Conservation (phyloP, 2,888 invertebrate genomes). For the Drosophila stalkeri region DNA sequence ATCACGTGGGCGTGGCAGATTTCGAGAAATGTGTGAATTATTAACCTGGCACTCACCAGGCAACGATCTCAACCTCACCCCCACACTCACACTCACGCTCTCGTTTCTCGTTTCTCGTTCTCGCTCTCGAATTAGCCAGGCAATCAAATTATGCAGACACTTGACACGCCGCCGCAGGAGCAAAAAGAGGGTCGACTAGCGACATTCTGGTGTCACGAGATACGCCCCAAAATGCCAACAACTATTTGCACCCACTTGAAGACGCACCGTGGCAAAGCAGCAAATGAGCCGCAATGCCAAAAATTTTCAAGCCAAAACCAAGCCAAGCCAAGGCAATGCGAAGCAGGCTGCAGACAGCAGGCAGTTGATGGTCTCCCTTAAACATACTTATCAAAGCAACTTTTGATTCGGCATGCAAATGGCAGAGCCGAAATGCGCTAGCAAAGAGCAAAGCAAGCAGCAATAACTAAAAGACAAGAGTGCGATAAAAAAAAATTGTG, state of each 20-base stretch:
- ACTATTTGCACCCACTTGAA: conserved; percentile 66
- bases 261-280: conserved; percentile 47
- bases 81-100: neutral
- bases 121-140: conserved; percentile 53
- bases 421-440: conserved; percentile 29
- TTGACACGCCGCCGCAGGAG: conserved; percentile 50
- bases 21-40: conserved; percentile 60
- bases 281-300: conserved; percentile 62
- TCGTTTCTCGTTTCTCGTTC: neutral
- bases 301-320: conserved; percentile 32
- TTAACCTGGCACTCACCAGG: conserved; percentile 41
- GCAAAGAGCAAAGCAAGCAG: conserved; percentile 46
- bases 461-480: conserved; percentile 48
- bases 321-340: neutral
- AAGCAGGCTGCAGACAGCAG: conserved; percentile 1
- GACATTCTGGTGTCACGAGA: conserved; percentile 1
- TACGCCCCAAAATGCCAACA: conserved; percentile 30
- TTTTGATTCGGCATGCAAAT: conserved; percentile 62
- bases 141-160: conserved; percentile 68
- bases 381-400: conserved; percentile 52
- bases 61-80: neutral
- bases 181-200: neutral
- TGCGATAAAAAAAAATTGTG: conserved; percentile 32
- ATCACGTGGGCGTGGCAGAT: conserved; percentile 47
- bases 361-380: conserved; percentile 8